Base-by-base conservation (phyloP, 2,113 vertebrate genomes). In the Rhinogobius similis region DNA sequence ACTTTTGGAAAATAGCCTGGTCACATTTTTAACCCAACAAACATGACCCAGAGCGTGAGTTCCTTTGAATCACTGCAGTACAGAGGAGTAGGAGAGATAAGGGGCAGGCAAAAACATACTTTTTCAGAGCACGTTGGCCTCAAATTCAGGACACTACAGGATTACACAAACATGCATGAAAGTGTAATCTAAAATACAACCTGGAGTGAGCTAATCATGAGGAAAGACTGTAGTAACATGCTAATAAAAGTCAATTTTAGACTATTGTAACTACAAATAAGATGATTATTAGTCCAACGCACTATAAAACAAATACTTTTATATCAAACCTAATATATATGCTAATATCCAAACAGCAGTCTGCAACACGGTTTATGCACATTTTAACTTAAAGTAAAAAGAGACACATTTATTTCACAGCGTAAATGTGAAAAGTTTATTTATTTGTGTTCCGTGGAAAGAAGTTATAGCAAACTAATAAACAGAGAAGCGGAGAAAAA, bases 391-490 rank as follows among this genome's bases (percentile, higher is more conserved):
- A 10, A 41, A 41, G 39, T 13, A 41, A 41, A 46, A 46, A 53
- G 50, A 11, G 10, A 23, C 3, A 12, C 9, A 53, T 10, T 10
- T 52, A 21, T 53, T 53, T 6, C 3, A 24, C 6, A 24, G 13
- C 0, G 14, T 12, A 26, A 26, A 58, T 29, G 14, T 18, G 24
- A 58, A 27, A 58, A 58, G 26, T 58, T 58, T 58, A 27, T 58
- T 29, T 29, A 58, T 29, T 58, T 58, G 24, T 8, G 14, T 29
- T 58, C 26, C 27, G 26, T 58, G 24, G 55, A 58, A 29, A 58
- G 26, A 58, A 58, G 55, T 26, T 58, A 58, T 3, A 27, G 26
- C 55, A 58, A 58, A 36, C 58, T 36, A 61, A 61, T 36, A 61
- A 61, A 61, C 56, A n/a, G 27, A 36, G 38, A 18, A n/a, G 18